These are phyloP conservation scores for Caenorhabditis inopinata DNA, from an alignment of 1,140 invertebrate genomes.

Conservation along the genomic window DNA sequence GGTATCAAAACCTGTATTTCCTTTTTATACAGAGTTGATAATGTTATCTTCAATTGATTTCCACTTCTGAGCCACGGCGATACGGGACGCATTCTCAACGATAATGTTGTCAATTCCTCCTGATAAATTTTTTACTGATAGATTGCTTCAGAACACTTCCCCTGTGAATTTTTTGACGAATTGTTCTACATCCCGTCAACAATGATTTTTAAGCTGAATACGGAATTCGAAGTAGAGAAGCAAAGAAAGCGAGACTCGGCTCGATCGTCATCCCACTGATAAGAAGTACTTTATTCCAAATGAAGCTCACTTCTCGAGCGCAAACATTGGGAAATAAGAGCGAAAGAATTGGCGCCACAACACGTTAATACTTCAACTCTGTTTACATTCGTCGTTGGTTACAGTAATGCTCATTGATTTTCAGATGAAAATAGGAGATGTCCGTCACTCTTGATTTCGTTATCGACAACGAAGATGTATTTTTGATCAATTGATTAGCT, in stretches of 20 bases:
- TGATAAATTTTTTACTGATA: slow-evolving; percentile 6
- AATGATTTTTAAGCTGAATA: background rate
- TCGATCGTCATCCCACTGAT: slow-evolving; percentile 7
- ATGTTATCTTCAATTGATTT: slow-evolving; percentile 33
- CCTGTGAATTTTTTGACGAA: background rate
- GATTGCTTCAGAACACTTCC: slow-evolving; percentile 15
- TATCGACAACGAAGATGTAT: background rate
- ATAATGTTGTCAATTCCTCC: slow-evolving; percentile 11
- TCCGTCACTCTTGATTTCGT: background rate
- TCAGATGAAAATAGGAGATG: background rate
- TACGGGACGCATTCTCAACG: slow-evolving; percentile 7
- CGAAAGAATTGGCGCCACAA: background rate
- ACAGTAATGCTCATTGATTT: background rate
- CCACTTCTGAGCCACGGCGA: slow-evolving; percentile 12
- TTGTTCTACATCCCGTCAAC: background rate
- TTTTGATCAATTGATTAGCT: slow-evolving; percentile 19
- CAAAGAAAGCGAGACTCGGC: background rate
- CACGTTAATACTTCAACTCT: background rate
- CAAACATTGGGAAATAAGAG: slow-evolving; percentile 13
- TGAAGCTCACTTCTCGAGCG: background rate
- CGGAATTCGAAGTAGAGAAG: background rate
- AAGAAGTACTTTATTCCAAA: slow-evolving; percentile 13
- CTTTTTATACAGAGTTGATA: slow-evolving; percentile 27
- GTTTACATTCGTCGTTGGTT: too few relatives aligned
- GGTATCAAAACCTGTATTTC: slow-evolving; percentile 20